Percentiles rank a stretch among this genome's conserved stretches.
Conservation (phyloP, 2,113 vertebrate genomes). For the Gopherus flavomarginatus region DNA sequence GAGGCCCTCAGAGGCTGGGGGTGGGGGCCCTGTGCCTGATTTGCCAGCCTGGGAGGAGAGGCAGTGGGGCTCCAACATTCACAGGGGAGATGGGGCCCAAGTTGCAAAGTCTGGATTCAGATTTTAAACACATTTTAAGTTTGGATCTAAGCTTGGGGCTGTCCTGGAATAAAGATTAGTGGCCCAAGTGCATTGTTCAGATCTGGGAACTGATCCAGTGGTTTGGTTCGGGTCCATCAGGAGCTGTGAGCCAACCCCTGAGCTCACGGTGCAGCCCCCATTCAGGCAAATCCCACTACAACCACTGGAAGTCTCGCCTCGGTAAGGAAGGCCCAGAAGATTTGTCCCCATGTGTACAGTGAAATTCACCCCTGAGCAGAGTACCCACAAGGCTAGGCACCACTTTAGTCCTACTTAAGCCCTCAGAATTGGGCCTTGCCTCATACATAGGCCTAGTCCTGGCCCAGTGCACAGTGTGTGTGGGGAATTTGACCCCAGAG, state of each 20-base stretch:
- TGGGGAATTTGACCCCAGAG: background rate
- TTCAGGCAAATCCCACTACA: background rate
- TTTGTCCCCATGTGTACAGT: background rate
- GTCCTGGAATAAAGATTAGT: background rate
- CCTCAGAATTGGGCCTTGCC: background rate
- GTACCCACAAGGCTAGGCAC: background rate
- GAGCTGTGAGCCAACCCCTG: background rate
- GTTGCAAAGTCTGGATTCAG: background rate
- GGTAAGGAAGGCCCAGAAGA: background rate
- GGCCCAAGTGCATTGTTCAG: background rate
- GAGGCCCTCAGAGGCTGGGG: background rate
- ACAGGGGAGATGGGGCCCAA: background rate
- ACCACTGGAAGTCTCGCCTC: background rate
- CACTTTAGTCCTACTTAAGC: background rate
- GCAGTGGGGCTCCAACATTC: background rate
- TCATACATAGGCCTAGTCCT: background rate
- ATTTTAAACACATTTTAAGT: background rate
- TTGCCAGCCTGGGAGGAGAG: background rate
- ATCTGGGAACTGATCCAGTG: background rate
- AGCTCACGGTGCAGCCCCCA: background rate
- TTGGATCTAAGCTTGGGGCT: background rate
- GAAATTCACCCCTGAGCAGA: background rate
- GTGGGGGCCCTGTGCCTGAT: background rate
- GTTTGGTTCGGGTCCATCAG: background rate
- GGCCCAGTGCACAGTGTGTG: background rate